phyloP scores from a whole-genome alignment of 2,113 vertebrate genomes.

The Blennius ocellaris region DNA sequence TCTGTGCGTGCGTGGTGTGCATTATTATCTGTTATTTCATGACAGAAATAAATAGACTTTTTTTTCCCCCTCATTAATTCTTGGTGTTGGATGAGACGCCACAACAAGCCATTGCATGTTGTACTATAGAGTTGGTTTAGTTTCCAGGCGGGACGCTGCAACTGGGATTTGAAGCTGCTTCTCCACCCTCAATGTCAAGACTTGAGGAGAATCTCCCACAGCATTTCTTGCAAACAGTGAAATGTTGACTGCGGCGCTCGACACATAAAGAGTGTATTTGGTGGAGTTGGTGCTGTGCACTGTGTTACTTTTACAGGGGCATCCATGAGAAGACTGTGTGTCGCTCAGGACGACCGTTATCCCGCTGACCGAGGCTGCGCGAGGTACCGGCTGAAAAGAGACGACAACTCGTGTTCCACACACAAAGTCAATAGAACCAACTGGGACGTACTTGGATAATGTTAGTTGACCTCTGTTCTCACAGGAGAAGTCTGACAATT shows the following conservation, averaged over 20 bases:
- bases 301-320: slow-evolving; percentile 44
- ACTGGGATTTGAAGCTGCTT: no score
- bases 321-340: slow-evolving; percentile 29
- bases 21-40: no score
- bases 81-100: no score
- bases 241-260: slow-evolving; percentile 61
- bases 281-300: not conserved
- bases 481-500: no score
- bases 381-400: slow-evolving; percentile 44
- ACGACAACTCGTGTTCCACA: slow-evolving; percentile 12
- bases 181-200: no score
- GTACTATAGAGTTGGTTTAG: no score
- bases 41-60: no score
- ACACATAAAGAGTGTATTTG: slow-evolving; percentile 28
- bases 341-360: slow-evolving; percentile 33
- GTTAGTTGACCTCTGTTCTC: no score
- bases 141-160: no score
- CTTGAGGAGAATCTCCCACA: slow-evolving; percentile 61
- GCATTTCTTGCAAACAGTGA: slow-evolving; percentile 58
- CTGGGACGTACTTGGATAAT: not conserved
- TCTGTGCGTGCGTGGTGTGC: no score
- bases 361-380: slow-evolving; percentile 22
- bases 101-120: no score
- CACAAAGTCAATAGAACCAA: not conserved
- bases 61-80: no score